Percentiles rank a stretch among this genome's conserved stretches.
phyloP scores from a whole-genome alignment of 2,888 invertebrate genomes.

The Emmelina monodactyla region DNA sequence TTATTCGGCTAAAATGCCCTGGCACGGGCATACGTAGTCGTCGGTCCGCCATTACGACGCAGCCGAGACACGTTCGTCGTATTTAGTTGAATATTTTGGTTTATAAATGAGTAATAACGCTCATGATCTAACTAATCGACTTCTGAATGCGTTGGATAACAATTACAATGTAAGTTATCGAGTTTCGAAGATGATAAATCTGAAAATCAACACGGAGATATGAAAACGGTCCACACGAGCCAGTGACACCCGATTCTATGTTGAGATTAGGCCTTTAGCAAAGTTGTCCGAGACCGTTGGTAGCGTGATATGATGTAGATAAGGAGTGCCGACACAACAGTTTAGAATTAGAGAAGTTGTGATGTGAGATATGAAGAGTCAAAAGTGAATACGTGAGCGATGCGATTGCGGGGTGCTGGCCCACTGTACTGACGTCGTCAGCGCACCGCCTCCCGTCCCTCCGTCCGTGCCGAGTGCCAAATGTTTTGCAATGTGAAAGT shows the following conservation, averaged over 20 bases:
- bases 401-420: slow-evolving; percentile 44
- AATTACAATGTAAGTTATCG: slow-evolving; percentile 94
- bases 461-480: slow-evolving; percentile 58
- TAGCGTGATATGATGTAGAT: slow-evolving; percentile 9
- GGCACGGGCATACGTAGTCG: slow-evolving; percentile 69
- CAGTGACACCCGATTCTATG: slow-evolving; percentile 59
- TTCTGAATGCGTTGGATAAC: slow-evolving; percentile 95
- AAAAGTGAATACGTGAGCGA: slow-evolving; percentile 45
- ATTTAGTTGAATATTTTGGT: slow-evolving; percentile 68
- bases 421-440: slow-evolving; percentile 63
- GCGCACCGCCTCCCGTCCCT: slow-evolving; percentile 47
- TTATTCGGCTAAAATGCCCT: slow-evolving; percentile 68
- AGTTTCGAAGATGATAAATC: slow-evolving; percentile 51
- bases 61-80: slow-evolving; percentile 68
- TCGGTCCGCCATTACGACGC: slow-evolving; percentile 69
- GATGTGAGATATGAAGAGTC: background rate
- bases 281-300: slow-evolving; percentile 36
- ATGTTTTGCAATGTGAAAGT: slow-evolving; percentile 67
- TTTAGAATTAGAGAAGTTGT: background rate
- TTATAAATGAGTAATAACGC: slow-evolving; percentile 84
- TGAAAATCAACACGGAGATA: slow-evolving; percentile 45
- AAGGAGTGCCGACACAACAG: background rate
- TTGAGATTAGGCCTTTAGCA: slow-evolving; percentile 45
- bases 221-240: slow-evolving; percentile 60
- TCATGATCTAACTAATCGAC: slow-evolving; percentile 93